Evolutionary conservation across 37 sponge, comb jelly and placozoan genomes (phyloP).

Genomic region (Aphrocallistes beatrix): DNA sequence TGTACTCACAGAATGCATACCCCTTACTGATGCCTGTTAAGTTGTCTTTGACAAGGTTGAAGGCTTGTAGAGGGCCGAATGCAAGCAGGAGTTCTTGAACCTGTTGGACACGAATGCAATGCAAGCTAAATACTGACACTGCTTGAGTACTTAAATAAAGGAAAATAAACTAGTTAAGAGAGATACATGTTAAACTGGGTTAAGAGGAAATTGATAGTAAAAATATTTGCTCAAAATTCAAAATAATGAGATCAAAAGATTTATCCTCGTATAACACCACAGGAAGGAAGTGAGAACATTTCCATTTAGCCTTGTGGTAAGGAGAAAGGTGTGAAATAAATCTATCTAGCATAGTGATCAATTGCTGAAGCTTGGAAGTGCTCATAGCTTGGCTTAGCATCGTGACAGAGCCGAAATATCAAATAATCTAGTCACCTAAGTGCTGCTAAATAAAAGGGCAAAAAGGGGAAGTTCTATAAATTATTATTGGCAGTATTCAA

Average conservation of each 20-base stretch:
- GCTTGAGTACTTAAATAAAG: no score
- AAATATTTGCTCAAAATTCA: no score
- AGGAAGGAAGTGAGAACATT: background rate
- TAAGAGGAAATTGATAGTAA: no score
- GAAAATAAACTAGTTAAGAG: no score
- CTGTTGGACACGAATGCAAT: slow-evolving; percentile 28
- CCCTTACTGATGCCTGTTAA: slow-evolving; percentile 90
- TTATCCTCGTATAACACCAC: no score
- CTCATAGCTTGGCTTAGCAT: background rate
- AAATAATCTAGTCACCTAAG: slow-evolving; percentile 12
- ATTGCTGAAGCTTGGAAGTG: background rate
- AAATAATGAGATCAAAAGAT: no score
- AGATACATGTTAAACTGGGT: no score
- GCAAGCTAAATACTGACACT: slow-evolving; percentile 14
- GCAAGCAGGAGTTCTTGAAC: slow-evolving; percentile 88
- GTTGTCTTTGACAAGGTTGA: slow-evolving; percentile 97
- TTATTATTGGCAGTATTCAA: no score
- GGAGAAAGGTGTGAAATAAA: background rate
- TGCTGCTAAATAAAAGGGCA: background rate
- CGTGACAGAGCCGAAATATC: background rate
- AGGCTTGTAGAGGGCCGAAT: slow-evolving; percentile 85
- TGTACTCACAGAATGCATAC: slow-evolving; percentile 96
- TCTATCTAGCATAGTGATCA: background rate
- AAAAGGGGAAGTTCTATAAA: background rate
- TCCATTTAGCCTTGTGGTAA: slow-evolving; percentile 1